Evolutionary conservation across 2,888 invertebrate species (phyloP).

Genomic region (Lacanobia wlatinum): DNA sequence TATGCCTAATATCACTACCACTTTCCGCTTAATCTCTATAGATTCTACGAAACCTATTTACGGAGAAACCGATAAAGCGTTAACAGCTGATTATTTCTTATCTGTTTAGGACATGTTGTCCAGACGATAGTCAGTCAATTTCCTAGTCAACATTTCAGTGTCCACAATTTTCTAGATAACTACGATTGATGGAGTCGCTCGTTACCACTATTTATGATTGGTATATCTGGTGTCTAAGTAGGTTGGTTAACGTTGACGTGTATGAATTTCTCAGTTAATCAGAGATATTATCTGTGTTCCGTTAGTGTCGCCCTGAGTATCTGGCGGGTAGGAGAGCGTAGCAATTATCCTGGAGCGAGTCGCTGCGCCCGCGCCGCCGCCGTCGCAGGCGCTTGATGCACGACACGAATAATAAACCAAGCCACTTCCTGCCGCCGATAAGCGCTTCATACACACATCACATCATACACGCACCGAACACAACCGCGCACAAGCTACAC

Average conservation of each 20-base stretch:
- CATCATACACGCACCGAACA: slow-evolving; percentile 74
- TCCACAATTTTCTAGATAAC: slow-evolving; percentile 62
- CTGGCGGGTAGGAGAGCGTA: slow-evolving; percentile 66
- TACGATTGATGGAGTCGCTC: slow-evolving; percentile 72
- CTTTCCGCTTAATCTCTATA: slow-evolving; percentile 49
- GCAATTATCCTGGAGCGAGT: slow-evolving; percentile 83
- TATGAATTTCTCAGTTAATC: slow-evolving; percentile 80
- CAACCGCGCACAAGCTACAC: slow-evolving; percentile 53
- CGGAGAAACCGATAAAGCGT: slow-evolving; percentile 57
- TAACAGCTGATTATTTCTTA: slow-evolving; percentile 70
- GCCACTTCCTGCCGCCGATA: slow-evolving; percentile 89
- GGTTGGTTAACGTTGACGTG: slow-evolving; percentile 68
- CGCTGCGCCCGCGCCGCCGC: slow-evolving; percentile 74
- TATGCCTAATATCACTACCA: slow-evolving; percentile 18
- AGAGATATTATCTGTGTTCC: slow-evolving; percentile 83
- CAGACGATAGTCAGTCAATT: slow-evolving; percentile 67
- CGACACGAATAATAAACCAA: slow-evolving; percentile 90
- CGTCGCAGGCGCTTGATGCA: slow-evolving; percentile 84
- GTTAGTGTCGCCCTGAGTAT: slow-evolving; percentile 81
- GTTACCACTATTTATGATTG: slow-evolving; percentile 69
- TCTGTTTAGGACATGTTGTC: slow-evolving; percentile 67
- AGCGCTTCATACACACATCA: slow-evolving; percentile 82
- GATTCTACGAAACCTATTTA: slow-evolving; percentile 58
- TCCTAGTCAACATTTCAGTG: slow-evolving; percentile 71
- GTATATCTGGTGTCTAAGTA: slow-evolving; percentile 43